Base-by-base conservation (phyloP, 2,888 invertebrate species). In the Mayetiola destructor region DNA sequence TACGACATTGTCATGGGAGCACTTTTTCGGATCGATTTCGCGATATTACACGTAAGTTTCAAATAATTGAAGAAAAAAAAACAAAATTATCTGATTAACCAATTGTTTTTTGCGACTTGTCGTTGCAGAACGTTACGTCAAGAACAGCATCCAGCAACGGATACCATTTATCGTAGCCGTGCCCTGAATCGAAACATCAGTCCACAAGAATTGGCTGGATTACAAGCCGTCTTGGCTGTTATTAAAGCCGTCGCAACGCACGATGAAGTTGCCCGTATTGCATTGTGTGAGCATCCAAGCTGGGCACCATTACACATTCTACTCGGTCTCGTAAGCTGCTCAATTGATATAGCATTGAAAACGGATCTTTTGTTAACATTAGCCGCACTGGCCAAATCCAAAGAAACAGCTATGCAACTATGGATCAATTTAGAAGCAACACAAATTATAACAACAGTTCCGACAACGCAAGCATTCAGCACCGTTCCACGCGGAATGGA, bases 361-460 rank as follows among this genome's bases (percentile, higher is more conserved):
- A 85, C 90, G 0, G 84, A 88, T 65, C 75, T 95, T 56, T 75
- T 93, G n/a, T 67, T 73, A 21, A 84, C 89, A 0, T 73, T 95
- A 56, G 83, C 87, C 0, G 84, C 90, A 1, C 74, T 96, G 59
- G 85, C 86, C n/a, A 80, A 80, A 64, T 80, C 85, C 0, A 78
- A 84, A 3, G 84, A 84, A 63, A 84, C 88, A 35, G 88, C 90
- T 1, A 77, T 80, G 4, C 81, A 81, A 59, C 79, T 93, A 62
- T 95, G 94, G 94, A 86, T 86, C 60, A 84, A 82, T 62, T 73
- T 92, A 20, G 91, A 91, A 73, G 80, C 83, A 2, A 84, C 88
- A 0, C 88, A 87, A 64, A 82, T 91, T 27, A 80, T 91, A 57
- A 76, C 80, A 8, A 84, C 85, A 0, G 71, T 82, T 39, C 81